These are phyloP conservation scores for Neodiprion virginianus DNA, from an alignment of 1,140 invertebrate genomes.

Conservation along the genomic window DNA sequence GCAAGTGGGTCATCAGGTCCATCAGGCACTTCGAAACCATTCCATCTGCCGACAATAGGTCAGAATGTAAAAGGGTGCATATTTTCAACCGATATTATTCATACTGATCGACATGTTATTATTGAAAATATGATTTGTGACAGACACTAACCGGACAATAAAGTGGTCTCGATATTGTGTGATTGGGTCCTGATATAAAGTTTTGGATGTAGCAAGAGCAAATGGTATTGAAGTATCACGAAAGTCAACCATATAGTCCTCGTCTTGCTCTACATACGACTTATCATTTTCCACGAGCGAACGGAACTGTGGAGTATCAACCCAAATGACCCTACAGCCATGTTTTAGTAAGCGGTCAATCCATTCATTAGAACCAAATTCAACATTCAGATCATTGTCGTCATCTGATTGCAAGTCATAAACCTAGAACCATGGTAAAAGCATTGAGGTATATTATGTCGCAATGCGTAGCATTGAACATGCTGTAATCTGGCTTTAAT, in stretches of 20 bases:
- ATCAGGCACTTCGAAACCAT: too few species aligned
- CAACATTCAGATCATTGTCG: background rate
- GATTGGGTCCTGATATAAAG: background rate
- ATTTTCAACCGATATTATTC: too few species aligned
- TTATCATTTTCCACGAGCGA: background rate
- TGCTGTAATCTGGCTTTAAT: too few species aligned
- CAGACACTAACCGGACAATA: background rate
- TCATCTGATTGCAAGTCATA: background rate
- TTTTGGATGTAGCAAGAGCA: background rate
- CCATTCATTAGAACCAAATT: background rate
- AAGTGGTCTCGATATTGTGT: background rate
- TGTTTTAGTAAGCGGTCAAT: background rate
- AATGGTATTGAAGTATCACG: background rate
- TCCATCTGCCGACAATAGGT: too few species aligned
- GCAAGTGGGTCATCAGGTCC: too few species aligned
- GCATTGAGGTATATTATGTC: too few species aligned
- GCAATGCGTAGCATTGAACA: too few species aligned
- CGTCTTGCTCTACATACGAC: background rate
- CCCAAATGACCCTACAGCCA: background rate
- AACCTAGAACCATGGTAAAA: background rate
- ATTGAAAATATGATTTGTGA: too few species aligned
- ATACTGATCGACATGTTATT: too few species aligned
- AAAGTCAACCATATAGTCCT: background rate
- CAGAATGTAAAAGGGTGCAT: too few species aligned
- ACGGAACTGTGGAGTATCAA: background rate